phyloP scores from a whole-genome alignment of 2,888 invertebrate species.

The Sesamia inferens region DNA sequence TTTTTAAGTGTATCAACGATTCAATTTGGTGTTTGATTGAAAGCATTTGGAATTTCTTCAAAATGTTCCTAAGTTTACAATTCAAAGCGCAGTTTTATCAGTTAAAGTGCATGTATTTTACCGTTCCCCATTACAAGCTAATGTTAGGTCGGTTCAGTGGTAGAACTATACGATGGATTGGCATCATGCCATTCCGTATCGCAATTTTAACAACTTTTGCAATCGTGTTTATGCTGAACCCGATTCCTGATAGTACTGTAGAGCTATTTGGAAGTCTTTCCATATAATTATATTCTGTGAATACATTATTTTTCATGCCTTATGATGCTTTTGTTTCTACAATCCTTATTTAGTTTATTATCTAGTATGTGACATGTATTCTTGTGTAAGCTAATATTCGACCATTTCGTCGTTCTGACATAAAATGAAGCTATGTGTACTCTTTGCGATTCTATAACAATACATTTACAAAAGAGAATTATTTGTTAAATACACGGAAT shows the following conservation, averaged over 20 bases:
- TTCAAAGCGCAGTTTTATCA: neutral
- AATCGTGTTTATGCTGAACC: conserved; percentile 44
- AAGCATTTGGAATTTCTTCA: neutral
- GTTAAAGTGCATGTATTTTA: conserved; percentile 2
- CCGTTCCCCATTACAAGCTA: conserved; percentile 17
- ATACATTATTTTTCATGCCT: neutral
- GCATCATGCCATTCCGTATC: conserved; percentile 48
- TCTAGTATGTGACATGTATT: neutral
- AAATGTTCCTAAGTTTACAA: neutral
- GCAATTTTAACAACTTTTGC: conserved; percentile 51
- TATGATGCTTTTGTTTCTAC: neutral
- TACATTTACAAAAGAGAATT: neutral
- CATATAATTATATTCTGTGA: neutral
- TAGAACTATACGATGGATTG: conserved; percentile 38
- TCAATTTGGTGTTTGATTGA: neutral
- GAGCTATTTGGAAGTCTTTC: conserved; percentile 11
- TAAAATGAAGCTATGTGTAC: no score
- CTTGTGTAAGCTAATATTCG: neutral
- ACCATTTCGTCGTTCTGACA: neutral
- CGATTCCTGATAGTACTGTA: conserved; percentile 28
- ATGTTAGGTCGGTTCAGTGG: conserved; percentile 16
- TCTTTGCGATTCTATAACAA: no score
- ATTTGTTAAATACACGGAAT: neutral
- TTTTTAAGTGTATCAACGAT: neutral
- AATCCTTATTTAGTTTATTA: neutral